Conservation (phyloP, 2,888 invertebrate genomes). For the Pristionchus arcanus region DNA sequence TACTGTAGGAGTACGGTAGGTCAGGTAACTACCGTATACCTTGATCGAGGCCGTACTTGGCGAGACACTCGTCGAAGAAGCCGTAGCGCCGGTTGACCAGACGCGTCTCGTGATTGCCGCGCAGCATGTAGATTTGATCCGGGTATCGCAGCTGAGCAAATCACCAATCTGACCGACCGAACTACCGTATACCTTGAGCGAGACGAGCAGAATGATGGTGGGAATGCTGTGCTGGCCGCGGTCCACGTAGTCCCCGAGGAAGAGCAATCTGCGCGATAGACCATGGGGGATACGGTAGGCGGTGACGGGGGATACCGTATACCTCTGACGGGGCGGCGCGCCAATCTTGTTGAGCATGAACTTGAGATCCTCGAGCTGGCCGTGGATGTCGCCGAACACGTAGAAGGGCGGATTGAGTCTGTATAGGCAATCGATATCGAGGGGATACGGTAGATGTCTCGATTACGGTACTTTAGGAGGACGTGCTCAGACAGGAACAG, state of each 20-base stretch:
- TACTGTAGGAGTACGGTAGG: background rate
- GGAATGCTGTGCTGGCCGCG: slow-evolving; percentile 92
- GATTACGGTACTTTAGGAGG: slow-evolving; percentile 54
- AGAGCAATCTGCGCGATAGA: slow-evolving; percentile 82
- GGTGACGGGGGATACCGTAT: background rate
- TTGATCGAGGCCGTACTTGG: slow-evolving; percentile 57
- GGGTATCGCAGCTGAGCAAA: slow-evolving; percentile 60
- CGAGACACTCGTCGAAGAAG: slow-evolving; percentile 64
- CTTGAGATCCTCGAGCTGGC: slow-evolving; percentile 94
- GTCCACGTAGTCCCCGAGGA: slow-evolving; percentile 98
- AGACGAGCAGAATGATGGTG: slow-evolving; percentile 84
- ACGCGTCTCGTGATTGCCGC: slow-evolving; percentile 68
- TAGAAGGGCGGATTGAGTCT: slow-evolving; percentile 61
- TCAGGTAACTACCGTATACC: slow-evolving; percentile 28
- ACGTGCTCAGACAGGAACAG: slow-evolving; percentile 61
- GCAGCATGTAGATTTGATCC: slow-evolving; percentile 60
- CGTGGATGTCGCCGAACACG: slow-evolving; percentile 91
- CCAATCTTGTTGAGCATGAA: slow-evolving; percentile 54
- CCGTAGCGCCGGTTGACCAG: slow-evolving; percentile 64
- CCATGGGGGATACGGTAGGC: background rate
- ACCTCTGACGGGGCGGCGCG: slow-evolving; percentile 84
- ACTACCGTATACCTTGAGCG: slow-evolving; percentile 91
- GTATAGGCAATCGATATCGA: background rate
- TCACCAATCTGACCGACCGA: background rate
- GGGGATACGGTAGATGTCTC: background rate